Evolutionary conservation across 1,140 invertebrate species (phyloP), one percentile per base, ranked within the genome.

Genomic region (Propsilocerus akamusi): DNA sequence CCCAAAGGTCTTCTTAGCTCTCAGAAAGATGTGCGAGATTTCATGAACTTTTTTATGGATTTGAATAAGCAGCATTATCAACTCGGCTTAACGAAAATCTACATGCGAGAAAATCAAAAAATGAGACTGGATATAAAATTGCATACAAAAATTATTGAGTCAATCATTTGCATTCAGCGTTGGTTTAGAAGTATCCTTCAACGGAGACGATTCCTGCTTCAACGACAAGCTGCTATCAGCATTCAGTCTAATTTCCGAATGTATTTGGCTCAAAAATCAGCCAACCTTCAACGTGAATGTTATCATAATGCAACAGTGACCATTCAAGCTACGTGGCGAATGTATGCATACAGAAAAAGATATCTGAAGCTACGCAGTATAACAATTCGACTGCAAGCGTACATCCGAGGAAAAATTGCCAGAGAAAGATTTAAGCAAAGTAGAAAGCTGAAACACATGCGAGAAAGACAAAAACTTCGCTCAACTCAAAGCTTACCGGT

Each of bases 31-130:
- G 82, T 95, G 7, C 67, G 80, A 51, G 72, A 83, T 54, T 93
- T 93, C 61, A 65, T 95, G 4, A 67, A 78, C 2, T 20, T 8
- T 41, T 80, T 77, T 1, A 71, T 91, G 51, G 82, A 89, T 64
- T 71, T 93, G 37, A 85, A 91, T 58, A 69, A 77, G 34, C 83
- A 89, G 58, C 92, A 95, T 65, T 94, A 93, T 69, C 92, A 97
- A 68, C 73, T 95, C 49, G 93, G 79, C 26, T 70, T 69, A 20
- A 89, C 80, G 3, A 97, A 97, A 72, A 83, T 97, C 30, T 96
- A 95, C 59, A 75, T 96, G 64, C 71, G 91, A 34, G 92, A 96
- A 64, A 85, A 84, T n/a, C 91, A 96, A 65, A 95, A 96, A 64
- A 77, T 91, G 53, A 83, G 89, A 63, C 64, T 97, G 32, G 92